Percentiles rank a stretch among this genome's conserved stretches.
Evolutionary conservation across 2,797 vertebrate genomes (phyloP).

Genomic region (Spatula clypeata): DNA sequence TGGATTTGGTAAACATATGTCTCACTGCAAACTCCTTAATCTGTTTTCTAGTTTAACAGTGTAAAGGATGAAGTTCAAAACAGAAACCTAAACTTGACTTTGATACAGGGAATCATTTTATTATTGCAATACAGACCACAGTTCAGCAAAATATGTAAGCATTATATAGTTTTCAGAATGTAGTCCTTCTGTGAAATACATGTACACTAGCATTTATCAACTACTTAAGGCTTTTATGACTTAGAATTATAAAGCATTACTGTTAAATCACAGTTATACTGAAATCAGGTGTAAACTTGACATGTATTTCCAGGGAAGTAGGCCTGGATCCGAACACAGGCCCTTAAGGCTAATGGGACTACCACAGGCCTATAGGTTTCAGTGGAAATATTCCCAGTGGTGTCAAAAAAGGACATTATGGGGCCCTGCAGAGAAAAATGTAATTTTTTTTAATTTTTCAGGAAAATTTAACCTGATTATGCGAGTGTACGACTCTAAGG

Average conservation of each 20-base stretch:
- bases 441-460: not conserved
- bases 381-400: not conserved
- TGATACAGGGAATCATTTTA: not conserved
- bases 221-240: not conserved
- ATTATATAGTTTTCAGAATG: not conserved
- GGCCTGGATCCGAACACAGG: not conserved
- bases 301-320: not conserved
- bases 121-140: not conserved
- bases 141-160: not conserved
- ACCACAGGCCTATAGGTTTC: not conserved
- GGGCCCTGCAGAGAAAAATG: not conserved
- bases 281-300: not conserved
- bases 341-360: not conserved
- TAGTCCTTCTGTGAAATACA: not conserved
- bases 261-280: not conserved
- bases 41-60: not conserved
- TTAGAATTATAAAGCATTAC: not conserved
- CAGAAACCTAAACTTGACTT: not conserved
- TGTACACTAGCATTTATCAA: not conserved
- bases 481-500: not conserved
- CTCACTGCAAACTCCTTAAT: not conserved
- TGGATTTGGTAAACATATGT: not conserved
- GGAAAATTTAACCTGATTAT: not conserved
- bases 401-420: not conserved
- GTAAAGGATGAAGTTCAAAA: slow-evolving; percentile 3